Conservation (phyloP, 2,113 vertebrate genomes). For the Canis aureus region DNA sequence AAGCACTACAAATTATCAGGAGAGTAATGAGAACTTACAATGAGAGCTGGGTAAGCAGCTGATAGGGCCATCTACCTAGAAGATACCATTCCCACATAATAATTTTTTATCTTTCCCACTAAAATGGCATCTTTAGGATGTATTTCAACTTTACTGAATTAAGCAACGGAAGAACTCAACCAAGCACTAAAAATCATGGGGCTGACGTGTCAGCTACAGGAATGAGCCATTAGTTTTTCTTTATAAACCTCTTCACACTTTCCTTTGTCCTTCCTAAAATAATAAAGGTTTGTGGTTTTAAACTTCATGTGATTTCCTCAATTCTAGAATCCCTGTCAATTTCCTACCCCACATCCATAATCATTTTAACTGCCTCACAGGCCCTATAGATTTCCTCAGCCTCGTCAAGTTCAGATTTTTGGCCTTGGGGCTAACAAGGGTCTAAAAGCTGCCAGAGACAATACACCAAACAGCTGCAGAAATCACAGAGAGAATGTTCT, state of each 20-base stretch:
- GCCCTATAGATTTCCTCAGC: not conserved
- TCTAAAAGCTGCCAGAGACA: slow-evolving; percentile 2
- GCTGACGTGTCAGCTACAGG: not conserved
- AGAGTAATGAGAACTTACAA: not conserved
- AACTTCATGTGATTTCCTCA: not conserved
- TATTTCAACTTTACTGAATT: not conserved
- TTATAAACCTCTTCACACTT: slow-evolving; percentile 11
- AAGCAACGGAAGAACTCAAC: not conserved
- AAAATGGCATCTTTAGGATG: not conserved
- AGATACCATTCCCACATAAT: not conserved
- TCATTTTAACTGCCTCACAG: not conserved
- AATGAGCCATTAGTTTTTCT: not conserved
- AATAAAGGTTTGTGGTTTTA: slow-evolving; percentile 9
- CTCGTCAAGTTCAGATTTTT: not conserved
- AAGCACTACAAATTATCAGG: not conserved
- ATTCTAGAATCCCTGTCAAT: not conserved
- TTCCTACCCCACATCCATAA: not conserved
- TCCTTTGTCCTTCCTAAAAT: slow-evolving; percentile 35
- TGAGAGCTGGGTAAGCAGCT: not conserved
- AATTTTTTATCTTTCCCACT: slow-evolving; percentile 13
- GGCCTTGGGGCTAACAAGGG: not conserved
- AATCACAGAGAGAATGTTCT: slow-evolving; percentile 17
- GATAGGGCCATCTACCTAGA: not conserved
- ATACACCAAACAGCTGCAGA: not conserved
- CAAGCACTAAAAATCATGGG: not conserved